These are phyloP conservation scores for Drosophila sordidapex DNA, from an alignment of 2,888 invertebrate species.

Conservation along the genomic window DNA sequence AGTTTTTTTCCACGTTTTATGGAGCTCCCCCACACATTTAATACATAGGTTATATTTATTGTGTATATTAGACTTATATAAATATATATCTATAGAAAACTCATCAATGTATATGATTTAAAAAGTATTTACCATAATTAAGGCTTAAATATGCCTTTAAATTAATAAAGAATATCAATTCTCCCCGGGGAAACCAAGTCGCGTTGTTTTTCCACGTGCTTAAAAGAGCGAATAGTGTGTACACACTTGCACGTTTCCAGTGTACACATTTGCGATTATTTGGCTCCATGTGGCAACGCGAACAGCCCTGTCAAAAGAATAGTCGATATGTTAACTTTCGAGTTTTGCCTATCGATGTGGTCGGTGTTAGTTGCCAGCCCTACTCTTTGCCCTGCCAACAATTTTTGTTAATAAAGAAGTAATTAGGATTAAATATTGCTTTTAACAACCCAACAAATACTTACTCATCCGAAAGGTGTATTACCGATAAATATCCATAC, in stretches of 20 bases:
- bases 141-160: conserved; percentile 57
- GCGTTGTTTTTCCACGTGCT: conserved; percentile 64
- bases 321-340: conserved; percentile 16
- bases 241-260: conserved; percentile 24
- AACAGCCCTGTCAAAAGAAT: conserved; percentile 7
- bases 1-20: conserved; percentile 47
- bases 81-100: neutral
- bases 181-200: conserved; percentile 24
- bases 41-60: conserved; percentile 49
- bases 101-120: neutral
- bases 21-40: conserved; percentile 14
- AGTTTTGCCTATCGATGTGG: conserved; percentile 29
- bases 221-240: conserved; percentile 40
- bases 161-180: conserved; percentile 35
- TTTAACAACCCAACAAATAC: conserved; percentile 1
- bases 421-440: conserved; percentile 19
- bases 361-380: conserved; percentile 46
- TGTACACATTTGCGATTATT: conserved; percentile 15
- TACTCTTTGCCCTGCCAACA: conserved; percentile 51
- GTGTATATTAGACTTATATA: neutral
- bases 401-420: conserved; percentile 43
- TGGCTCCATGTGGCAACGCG: conserved; percentile 33
- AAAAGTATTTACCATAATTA: conserved; percentile 73
- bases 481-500: conserved; percentile 4
- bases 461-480: conserved; percentile 5